phyloP scores from a whole-genome alignment of 1,140 invertebrate genomes.

The Polyergus mexicanus region DNA sequence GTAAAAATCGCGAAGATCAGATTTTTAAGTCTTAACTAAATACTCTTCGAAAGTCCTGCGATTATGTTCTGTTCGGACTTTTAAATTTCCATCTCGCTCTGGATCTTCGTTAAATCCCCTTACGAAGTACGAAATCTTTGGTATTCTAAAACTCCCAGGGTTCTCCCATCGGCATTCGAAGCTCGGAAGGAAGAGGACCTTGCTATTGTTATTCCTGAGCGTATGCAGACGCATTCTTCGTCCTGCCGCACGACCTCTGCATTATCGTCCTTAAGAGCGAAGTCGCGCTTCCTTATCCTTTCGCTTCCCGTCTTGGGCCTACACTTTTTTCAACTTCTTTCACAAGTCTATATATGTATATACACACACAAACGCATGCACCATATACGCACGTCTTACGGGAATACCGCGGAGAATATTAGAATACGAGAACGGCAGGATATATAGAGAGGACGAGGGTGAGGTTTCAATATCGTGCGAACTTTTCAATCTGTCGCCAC shows the following conservation, averaged over 20 bases:
- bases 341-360: background rate
- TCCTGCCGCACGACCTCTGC: slow-evolving; percentile 6
- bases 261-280: slow-evolving; percentile 46
- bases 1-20: no score
- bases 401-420: slow-evolving; percentile 42
- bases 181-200: slow-evolving; percentile 1
- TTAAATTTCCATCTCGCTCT: slow-evolving; percentile 3
- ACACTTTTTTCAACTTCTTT: background rate
- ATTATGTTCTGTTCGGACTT: background rate
- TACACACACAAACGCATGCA: background rate
- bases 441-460: slow-evolving; percentile 1
- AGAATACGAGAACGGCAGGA: slow-evolving; percentile 16
- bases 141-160: slow-evolving; percentile 21
- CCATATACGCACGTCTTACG: background rate
- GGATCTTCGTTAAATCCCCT: slow-evolving; percentile 13
- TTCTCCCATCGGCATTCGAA: slow-evolving; percentile 26
- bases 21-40: background rate
- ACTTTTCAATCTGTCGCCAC: slow-evolving; percentile 59
- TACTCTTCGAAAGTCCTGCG: background rate
- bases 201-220: slow-evolving; percentile 48
- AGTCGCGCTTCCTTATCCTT: slow-evolving; percentile 29
- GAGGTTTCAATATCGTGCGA: slow-evolving; percentile 61
- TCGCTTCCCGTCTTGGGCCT: slow-evolving; percentile 27
- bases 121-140: background rate
- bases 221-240: slow-evolving; percentile 51